phyloP scores from a whole-genome alignment of 1,140 invertebrate species.

The Caerostris darwini region DNA sequence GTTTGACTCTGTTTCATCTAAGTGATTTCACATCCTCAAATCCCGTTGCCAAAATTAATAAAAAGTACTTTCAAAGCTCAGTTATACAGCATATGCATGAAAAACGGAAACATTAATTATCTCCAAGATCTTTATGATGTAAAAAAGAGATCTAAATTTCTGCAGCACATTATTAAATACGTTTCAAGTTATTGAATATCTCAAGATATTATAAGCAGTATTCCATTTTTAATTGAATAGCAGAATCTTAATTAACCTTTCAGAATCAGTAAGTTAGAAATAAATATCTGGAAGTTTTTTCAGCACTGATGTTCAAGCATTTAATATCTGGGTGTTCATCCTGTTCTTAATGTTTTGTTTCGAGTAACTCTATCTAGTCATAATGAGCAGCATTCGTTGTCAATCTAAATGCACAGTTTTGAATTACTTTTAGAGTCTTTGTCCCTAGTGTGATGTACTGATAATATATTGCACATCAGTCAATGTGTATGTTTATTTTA shows the following conservation, averaged over 20 bases:
- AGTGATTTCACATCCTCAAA: constrained; percentile 7
- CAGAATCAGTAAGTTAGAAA: neutral
- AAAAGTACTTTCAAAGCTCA: constrained; percentile 28
- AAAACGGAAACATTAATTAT: neutral
- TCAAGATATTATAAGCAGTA: neutral
- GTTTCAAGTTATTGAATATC: neutral
- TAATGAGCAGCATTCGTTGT: neutral
- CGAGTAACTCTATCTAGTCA: constrained; percentile 48
- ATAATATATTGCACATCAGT: neutral
- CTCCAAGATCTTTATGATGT: neutral
- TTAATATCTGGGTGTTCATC: neutral
- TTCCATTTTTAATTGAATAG: neutral
- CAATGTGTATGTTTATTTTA: neutral
- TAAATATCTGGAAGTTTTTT: neutral
- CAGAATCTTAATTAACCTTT: neutral
- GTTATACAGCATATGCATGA: neutral
- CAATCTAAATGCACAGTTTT: constrained; percentile 37
- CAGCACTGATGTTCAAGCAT: constrained; percentile 19
- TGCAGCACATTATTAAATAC: neutral
- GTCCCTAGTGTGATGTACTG: neutral
- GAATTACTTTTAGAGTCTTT: constrained; percentile 29
- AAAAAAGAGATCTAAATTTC: neutral
- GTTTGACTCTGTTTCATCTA: neutral
- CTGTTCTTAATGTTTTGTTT: constrained; percentile 5
- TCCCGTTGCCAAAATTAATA: constrained; percentile 47